These are phyloP conservation scores for Neoaliturus tenellus DNA, from an alignment of 2,888 invertebrate species.

Conservation along the genomic window DNA sequence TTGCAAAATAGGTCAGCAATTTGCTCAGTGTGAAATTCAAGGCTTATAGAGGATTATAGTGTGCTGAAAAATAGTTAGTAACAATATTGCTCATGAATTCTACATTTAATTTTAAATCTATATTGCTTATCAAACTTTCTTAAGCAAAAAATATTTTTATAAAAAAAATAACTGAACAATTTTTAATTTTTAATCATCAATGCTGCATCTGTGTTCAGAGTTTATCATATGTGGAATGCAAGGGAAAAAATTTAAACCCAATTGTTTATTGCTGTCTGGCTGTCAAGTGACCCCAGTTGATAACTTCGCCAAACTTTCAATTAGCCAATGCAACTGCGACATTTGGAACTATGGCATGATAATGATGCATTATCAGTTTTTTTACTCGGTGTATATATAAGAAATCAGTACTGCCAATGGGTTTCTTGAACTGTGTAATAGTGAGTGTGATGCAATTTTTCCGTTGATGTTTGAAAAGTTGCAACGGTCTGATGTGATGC, in stretches of 20 bases:
- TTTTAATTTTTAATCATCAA: too few species aligned
- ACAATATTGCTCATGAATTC: too few species aligned
- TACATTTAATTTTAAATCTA: too few species aligned
- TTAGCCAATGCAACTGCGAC: conserved; percentile 23
- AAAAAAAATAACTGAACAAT: too few species aligned
- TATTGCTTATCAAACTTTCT: too few species aligned
- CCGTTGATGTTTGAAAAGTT: conserved; percentile 8
- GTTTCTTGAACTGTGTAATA: neutral
- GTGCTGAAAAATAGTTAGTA: too few species aligned
- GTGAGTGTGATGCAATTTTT: neutral
- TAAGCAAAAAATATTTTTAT: too few species aligned
- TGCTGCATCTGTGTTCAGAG: too few species aligned
- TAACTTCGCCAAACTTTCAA: neutral
- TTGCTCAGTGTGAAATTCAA: too few species aligned
- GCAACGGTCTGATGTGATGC: neutral
- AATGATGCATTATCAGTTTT: conserved; percentile 13
- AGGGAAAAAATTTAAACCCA: neutral
- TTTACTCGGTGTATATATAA: neutral
- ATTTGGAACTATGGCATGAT: neutral
- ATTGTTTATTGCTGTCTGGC: neutral
- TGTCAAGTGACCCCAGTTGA: neutral
- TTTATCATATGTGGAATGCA: neutral
- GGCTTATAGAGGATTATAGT: too few species aligned
- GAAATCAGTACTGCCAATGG: neutral
- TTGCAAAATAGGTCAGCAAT: too few species aligned